Evolutionary conservation across 2,797 vertebrate genomes (phyloP).

Genomic region (Schizopygopsis malacanthus): DNA sequence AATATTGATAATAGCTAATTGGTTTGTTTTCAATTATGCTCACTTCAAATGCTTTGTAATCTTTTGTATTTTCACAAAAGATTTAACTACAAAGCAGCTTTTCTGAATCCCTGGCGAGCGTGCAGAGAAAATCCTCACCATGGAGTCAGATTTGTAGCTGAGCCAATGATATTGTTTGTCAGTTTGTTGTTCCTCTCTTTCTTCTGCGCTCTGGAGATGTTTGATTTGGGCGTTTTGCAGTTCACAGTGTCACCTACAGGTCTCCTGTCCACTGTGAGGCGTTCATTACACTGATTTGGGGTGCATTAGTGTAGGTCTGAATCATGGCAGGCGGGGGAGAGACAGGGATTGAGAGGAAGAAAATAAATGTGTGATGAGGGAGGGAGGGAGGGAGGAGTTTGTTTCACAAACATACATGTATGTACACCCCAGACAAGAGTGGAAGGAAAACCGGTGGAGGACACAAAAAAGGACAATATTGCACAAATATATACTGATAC

Average conservation of each 20-base stretch:
- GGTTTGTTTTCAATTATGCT: neutral
- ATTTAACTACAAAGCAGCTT: conserved; percentile 29
- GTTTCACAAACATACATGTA: neutral
- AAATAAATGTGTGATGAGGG: neutral
- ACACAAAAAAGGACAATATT: neutral
- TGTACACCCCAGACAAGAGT: neutral
- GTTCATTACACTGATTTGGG: conserved; percentile 59
- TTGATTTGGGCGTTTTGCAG: neutral
- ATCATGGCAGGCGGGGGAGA: conserved; percentile 27
- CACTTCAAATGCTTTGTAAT: conserved; percentile 21
- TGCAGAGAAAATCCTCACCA: conserved; percentile 14
- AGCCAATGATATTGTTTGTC: conserved; percentile 36
- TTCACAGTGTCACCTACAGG: conserved; percentile 33
- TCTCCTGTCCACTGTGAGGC: conserved; percentile 38
- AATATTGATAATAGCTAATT: conserved; percentile 2
- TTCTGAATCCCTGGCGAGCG: neutral
- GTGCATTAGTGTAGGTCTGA: conserved; percentile 53
- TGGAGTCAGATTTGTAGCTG: conserved; percentile 22
- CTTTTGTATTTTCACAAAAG: conserved; percentile 27
- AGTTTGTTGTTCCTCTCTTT: conserved; percentile 9
- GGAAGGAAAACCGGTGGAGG: neutral
- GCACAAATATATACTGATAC: neutral
- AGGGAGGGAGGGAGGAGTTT: conserved; percentile 5
- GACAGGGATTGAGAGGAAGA: conserved; percentile 27
- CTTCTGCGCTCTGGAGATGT: neutral